Conservation (phyloP, 1,140 invertebrate species). For the Pseudomyrmex flavicornis region DNA sequence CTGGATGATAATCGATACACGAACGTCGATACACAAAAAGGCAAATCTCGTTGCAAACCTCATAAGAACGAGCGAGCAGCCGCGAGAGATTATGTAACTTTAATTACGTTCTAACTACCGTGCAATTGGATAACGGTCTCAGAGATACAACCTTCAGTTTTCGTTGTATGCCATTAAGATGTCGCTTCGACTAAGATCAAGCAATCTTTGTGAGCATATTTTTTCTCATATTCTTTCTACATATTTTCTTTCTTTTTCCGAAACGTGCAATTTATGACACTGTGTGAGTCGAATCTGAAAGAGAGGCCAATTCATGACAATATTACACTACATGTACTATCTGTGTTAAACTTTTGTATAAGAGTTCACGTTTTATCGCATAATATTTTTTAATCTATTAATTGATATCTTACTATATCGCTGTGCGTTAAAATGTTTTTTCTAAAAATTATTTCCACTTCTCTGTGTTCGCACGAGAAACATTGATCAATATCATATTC, state of each 20-base stretch:
- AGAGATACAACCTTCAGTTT: conserved; percentile 49
- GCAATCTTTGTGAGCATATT: conserved; percentile 42
- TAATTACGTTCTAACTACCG: conserved; percentile 75
- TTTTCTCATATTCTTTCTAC: not conserved
- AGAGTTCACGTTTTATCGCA: no score
- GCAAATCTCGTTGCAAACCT: not conserved
- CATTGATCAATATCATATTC: not conserved
- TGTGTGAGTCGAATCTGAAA: not conserved
- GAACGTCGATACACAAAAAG: conserved; percentile 14
- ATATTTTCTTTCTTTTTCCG: not conserved
- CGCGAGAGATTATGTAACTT: conserved; percentile 67
- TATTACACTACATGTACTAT: no score
- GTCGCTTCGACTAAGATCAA: conserved; percentile 49
- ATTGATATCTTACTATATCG: not conserved
- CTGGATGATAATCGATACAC: conserved; percentile 36
- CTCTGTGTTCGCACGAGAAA: not conserved
- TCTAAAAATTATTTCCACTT: conserved; percentile 4
- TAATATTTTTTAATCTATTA: no score
- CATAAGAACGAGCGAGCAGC: conserved; percentile 36
- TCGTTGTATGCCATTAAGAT: conserved; percentile 64
- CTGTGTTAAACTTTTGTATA: no score
- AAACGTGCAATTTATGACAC: conserved; percentile 29
- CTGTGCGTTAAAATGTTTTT: not conserved
- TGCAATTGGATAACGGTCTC: conserved; percentile 61
- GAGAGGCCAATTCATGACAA: no score